Conservation (phyloP, 2,797 vertebrate species). For the Poecilia velifera region DNA sequence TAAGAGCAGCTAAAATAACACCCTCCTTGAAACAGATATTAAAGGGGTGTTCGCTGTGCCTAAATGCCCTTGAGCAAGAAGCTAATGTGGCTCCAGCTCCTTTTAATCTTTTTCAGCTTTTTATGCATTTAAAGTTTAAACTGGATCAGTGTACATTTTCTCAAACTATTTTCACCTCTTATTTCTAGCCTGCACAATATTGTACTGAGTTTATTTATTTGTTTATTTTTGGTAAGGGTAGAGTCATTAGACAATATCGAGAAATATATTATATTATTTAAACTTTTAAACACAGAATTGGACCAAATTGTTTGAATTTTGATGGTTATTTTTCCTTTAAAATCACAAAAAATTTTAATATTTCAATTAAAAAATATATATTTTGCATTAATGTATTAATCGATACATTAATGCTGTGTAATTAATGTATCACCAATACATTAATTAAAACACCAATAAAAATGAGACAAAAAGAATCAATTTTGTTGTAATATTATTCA, state of each 20-base stretch:
- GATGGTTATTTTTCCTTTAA: background rate
- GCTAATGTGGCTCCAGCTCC: constrained; percentile 7
- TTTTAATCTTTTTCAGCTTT: background rate
- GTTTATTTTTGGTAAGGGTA: background rate
- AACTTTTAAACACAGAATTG: no score
- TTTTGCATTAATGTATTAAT: no score
- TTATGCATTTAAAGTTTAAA: background rate
- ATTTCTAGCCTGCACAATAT: background rate
- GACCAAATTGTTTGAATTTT: background rate
- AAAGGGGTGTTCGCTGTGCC: background rate
- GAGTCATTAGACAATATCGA: background rate
- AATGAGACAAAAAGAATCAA: background rate
- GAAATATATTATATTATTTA: background rate
- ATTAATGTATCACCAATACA: no score
- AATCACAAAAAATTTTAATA: background rate
- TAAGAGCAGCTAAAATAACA: background rate
- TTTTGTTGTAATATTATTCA: background rate
- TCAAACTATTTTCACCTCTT: background rate
- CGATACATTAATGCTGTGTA: no score
- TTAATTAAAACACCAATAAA: background rate
- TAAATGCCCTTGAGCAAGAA: constrained; percentile 11
- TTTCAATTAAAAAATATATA: background rate
- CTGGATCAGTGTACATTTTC: no score
- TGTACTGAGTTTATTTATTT: background rate
- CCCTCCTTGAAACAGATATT: background rate